Evolutionary conservation across 2,888 invertebrate species (phyloP), one percentile per base, ranked within the genome.

Genomic region (Erebia epiphron): DNA sequence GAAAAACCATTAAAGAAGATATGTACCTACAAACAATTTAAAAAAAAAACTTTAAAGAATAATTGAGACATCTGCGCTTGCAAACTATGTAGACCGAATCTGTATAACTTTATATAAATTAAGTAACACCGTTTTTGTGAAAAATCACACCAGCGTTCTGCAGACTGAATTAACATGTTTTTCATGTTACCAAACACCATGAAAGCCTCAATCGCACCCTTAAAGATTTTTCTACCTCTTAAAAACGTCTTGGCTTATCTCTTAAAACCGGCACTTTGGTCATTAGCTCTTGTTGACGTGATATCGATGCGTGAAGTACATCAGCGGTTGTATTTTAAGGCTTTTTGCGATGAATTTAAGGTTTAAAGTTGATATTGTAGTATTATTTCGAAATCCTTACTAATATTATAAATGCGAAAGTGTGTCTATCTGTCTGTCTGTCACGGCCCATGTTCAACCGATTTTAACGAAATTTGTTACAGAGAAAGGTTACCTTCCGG

Each of bases 221-320:
- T 79, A 79, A 79, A 79, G 77, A 73, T 58, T 35, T 63, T 63
- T 65, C 67, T 67, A 75, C 74, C 75, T 71, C 68, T 73, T 70
- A 78, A 77, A 64, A 58, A 64, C 49, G 60, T 46, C 43, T 52
- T 26, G 74, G 81, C 79, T 80, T n/a, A n/a, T 79, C 82, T 86
- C 87, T 85, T 86, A 86, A 86, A 85, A 79, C 79, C 82, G 79
- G 79, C 86, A 86, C 86, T 87, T 82, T 79, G 79, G 73, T 75
- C 77, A 76, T 76, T 76, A 77, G 78, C 79, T 78, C 80, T 81
- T 83, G 84, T 86, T 82, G 79, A 78, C 75, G 76, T 75, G 78
- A 86, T 80, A 82, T 79, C 81, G 82, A 84, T 83, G 87, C 89
- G 86, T 86, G 82, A 87, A 86, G 79, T 82, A 18, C 10, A 21